phyloP scores from a whole-genome alignment of 2,113 vertebrate species.

The Hucho hucho region DNA sequence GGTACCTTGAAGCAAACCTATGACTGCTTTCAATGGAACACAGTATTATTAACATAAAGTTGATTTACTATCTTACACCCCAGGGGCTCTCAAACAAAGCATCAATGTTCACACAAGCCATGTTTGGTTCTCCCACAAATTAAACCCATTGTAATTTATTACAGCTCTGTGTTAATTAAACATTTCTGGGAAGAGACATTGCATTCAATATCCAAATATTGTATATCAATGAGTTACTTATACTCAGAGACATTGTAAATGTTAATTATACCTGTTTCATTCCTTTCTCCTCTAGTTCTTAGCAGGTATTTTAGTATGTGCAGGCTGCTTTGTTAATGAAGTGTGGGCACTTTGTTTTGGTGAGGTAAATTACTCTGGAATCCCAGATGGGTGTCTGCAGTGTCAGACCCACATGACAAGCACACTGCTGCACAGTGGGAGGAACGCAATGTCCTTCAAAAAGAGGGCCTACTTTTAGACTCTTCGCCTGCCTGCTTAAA shows the following conservation, averaged over 20 bases:
- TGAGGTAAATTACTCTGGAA: constrained; percentile 58
- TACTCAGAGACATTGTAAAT: constrained; percentile 46
- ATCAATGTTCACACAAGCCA: background rate
- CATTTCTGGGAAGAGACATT: constrained; percentile 14
- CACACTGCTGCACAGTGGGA: constrained; percentile 18
- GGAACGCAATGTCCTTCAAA: constrained; percentile 27
- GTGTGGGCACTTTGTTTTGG: constrained; percentile 40
- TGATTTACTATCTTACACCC: background rate
- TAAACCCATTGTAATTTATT: constrained; percentile 5
- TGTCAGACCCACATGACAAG: constrained; percentile 32
- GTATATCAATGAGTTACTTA: constrained; percentile 36
- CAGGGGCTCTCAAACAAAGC: background rate
- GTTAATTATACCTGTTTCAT: constrained; percentile 58
- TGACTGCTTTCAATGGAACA: background rate
- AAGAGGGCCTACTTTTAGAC: constrained; percentile 19
- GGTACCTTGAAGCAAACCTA: background rate
- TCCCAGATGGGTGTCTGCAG: constrained; percentile 39
- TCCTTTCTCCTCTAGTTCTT: constrained; percentile 34
- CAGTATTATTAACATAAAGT: background rate
- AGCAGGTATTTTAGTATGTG: constrained; percentile 39
- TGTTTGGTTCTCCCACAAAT: background rate
- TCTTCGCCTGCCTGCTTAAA: constrained; percentile 15
- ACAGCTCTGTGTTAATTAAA: constrained; percentile 34
- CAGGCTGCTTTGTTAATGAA: constrained; percentile 57
- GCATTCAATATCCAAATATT: constrained; percentile 23